Evolutionary conservation across 2,113 vertebrate genomes (phyloP), one percentile per base, ranked within the genome.

Genomic region (Apteryx mantelli): DNA sequence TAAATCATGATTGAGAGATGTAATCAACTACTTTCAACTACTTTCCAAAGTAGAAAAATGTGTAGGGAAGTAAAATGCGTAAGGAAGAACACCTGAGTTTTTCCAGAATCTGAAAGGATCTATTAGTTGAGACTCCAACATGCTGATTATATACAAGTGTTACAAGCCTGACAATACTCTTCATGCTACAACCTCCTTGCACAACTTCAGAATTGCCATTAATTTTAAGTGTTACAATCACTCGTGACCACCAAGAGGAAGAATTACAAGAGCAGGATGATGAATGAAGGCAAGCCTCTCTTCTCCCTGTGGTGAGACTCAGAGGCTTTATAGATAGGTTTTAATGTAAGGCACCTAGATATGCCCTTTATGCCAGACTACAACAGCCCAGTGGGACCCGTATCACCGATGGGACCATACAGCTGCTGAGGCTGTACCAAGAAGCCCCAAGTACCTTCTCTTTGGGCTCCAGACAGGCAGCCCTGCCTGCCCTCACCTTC

Each of bases 121-220:
- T 6, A 6, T 73, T 76, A 65, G 8, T 50, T 66, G n/a, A 73
- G 25, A 48, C 7, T 82, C 32, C 30, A 96, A 5, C 9, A 4
- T 26, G 42, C 14, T 69, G 32, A 70, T 44, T 28, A 38, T 34
- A 11, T 13, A 2, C 5, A 63, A 69, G 10, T 0, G 0, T 42
- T 86, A 18, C 13, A 11, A 74, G 32, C 50, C 55, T 74, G 42
- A 38, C 4, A 48, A 25, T 36, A 36, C 48, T 40, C 25, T 75
- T 87, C 61, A 30, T 50, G 16, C 32, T 55, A 11, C n/a, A 70
- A 15, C 3, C 8, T 46, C 14, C 63, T 55, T 88, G 60, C 55
- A 64, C 64, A 93, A 5, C 40, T 81, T 32, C 25, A 70, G 68
- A 66, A 83, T 42, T 88, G 21, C 48, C 65, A 7, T 48, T 52